These are phyloP conservation scores for Psilopogon haemacephalus DNA, from an alignment of 2,113 vertebrate species.

Conservation along the genomic window DNA sequence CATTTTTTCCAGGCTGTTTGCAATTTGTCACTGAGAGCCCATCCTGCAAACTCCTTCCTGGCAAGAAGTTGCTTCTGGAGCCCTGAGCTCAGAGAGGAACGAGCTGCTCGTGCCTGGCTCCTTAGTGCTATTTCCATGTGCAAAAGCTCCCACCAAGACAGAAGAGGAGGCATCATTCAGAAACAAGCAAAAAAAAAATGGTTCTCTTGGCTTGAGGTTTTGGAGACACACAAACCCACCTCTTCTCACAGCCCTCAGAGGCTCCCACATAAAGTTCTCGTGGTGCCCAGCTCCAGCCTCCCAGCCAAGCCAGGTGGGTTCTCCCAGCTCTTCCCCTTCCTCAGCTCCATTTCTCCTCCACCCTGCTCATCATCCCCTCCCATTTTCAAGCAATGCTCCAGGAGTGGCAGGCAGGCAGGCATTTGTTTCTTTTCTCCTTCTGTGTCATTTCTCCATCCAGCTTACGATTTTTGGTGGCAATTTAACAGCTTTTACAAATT, in stretches of 20 bases:
- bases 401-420: slow-evolving; percentile 14
- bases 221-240: neutral
- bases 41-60: neutral
- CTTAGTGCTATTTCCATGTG: neutral
- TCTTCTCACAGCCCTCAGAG: accelerated
- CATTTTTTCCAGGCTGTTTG: neutral
- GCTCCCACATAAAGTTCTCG: neutral
- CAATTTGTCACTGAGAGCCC: neutral
- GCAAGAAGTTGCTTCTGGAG: neutral
- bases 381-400: neutral
- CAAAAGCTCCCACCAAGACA: neutral
- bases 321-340: neutral
- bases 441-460: slow-evolving; percentile 55
- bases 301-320: accelerated
- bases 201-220: neutral
- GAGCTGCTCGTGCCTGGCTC: neutral
- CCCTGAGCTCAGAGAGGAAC: accelerated
- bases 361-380: neutral
- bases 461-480: slow-evolving; percentile 45
- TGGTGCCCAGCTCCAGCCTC: neutral
- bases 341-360: neutral
- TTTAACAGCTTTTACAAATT: slow-evolving; percentile 60
- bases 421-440: neutral
- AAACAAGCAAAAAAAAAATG: neutral
- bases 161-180: neutral